Evolutionary conservation across 2,113 vertebrate genomes (phyloP).

Genomic region (Girardinichthys multiradiatus): DNA sequence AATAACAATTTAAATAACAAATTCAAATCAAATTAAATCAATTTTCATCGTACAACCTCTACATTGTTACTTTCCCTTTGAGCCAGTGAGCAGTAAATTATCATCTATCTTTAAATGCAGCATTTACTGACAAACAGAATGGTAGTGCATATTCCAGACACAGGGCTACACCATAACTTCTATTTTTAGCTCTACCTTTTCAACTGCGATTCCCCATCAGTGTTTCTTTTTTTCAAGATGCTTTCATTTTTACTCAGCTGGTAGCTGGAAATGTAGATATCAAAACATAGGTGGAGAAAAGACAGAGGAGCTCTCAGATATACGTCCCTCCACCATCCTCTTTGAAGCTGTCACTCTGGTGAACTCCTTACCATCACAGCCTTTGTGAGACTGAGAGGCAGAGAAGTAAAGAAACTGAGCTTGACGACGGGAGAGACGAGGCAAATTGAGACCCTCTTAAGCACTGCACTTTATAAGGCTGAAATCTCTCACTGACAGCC

Average conservation of each 20-base stretch:
- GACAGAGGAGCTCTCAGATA: constrained; percentile 9
- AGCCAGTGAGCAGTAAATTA: constrained; percentile 23
- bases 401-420: constrained; percentile 18
- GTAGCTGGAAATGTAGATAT: constrained; percentile 44
- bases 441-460: constrained; percentile 32
- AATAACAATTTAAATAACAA: not conserved
- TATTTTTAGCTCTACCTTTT: constrained; percentile 37
- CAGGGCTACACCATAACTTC: constrained; percentile 16
- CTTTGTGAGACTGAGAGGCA: constrained; percentile 45
- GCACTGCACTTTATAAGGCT: constrained; percentile 44
- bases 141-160: constrained; percentile 25
- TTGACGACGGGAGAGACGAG: constrained; percentile 29
- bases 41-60: not conserved
- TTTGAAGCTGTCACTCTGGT: constrained; percentile 44
- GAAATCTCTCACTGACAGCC: constrained; percentile 44
- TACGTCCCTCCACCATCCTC: constrained; percentile 25
- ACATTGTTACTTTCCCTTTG: too few species aligned
- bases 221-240: constrained; percentile 21
- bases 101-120: constrained; percentile 17
- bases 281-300: constrained; percentile 38
- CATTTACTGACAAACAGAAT: constrained; percentile 19
- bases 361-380: constrained; percentile 29
- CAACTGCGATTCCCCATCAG: constrained; percentile 38
- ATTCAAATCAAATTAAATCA: not conserved
- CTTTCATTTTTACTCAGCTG: constrained; percentile 39